These are phyloP conservation scores for Gopherus flavomarginatus DNA, from an alignment of 2,113 vertebrate genomes.

Conservation along the genomic window DNA sequence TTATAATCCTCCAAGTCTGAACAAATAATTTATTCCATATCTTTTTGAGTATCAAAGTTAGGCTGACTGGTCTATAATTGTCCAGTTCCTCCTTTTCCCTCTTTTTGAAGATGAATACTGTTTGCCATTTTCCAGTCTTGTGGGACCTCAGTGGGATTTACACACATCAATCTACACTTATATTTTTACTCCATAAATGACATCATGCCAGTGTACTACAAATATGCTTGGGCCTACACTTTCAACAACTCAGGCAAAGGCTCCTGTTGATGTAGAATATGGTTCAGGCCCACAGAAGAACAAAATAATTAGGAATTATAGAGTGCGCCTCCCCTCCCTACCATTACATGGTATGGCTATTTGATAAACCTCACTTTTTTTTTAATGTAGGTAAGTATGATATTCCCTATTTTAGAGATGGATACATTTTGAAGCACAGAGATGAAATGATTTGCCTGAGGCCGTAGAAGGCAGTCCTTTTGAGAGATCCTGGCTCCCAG, in stretches of 20 bases:
- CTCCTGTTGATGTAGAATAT: not conserved
- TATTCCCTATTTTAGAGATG: not conserved
- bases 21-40: no score
- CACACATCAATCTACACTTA: not conserved
- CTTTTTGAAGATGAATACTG: no score
- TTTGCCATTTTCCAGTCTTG: no score
- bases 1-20: no score
- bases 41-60: no score
- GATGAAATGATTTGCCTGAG: not conserved
- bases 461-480: not conserved
- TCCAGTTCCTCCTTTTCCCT: no score
- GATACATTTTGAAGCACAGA: not conserved
- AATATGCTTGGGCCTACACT: not conserved
- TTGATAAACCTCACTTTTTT: not conserved
- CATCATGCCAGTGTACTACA: not conserved
- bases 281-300: not conserved
- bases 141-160: not conserved
- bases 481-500: not conserved
- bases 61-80: no score
- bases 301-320: not conserved
- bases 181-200: not conserved
- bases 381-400: not conserved
- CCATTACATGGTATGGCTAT: not conserved
- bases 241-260: not conserved
- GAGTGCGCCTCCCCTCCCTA: no score